Evolutionary conservation across 2,113 vertebrate genomes (phyloP), one percentile per base, ranked within the genome.

Genomic region (Nyctibius bracteatus): DNA sequence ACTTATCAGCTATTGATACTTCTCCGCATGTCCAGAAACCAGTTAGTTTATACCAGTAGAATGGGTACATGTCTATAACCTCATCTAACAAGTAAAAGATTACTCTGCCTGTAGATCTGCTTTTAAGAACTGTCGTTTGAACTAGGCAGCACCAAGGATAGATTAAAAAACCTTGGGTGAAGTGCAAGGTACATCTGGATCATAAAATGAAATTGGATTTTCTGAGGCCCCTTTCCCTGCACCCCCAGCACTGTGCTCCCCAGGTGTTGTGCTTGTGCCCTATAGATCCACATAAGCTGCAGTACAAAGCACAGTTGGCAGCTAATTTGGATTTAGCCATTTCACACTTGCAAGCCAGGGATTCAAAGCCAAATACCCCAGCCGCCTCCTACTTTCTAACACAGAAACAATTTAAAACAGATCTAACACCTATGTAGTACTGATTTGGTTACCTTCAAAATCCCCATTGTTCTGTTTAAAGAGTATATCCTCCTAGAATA

Each of bases 381-480:
- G 54, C 52, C 92, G 70, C 83, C 78, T 91, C 83, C 94, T 81
- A 72, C 94, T 93, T 94, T 78, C 95, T 91, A 96, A 70, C 82
- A 82, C 93, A 94, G 94, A 97, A 85, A 83, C 92, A 81, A 96
- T 94, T 95, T 90, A 95, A 95, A 95, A 92, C 88, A 96, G 88
- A 92, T 90, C 92, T 94, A 93, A 96, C 96, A 95, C 92, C 93
- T 95, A 95, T 74, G 94, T 83, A 94, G 88, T 91, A 95, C 93
- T 89, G 94, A 96, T 96, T 93, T 82, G 88, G 94, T 93, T 96
- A 96, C 96, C 95, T 97, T 59, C 88, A 96, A 93, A 96, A 97
- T 97, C 95, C 94, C 79, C 92, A 94, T 95, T 96, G 96, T 95
- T 96, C 85, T 95, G 94, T 95, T 97, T 97, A 97, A 96, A 97